A percentile compares a stretch with the other conserved stretches of the same genome.
Evolutionary conservation across 1,140 invertebrate genomes (phyloP).

Genomic region (Drosophila tristis): DNA sequence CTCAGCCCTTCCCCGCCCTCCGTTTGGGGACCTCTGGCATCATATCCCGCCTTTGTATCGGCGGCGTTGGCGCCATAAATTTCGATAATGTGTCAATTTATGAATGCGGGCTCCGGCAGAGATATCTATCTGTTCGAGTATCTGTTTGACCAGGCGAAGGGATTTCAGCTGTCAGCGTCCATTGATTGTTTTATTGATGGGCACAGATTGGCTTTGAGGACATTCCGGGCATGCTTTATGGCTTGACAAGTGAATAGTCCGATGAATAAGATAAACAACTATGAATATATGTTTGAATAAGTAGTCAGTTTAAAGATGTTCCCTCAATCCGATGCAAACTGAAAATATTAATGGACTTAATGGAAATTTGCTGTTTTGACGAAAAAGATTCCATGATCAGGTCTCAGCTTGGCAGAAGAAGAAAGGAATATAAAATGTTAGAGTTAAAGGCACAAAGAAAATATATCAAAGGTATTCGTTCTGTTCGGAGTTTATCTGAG

Average conservation of each 20-base stretch:
- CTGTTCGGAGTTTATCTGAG: constrained; percentile 5
- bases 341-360: background rate
- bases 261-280: constrained; percentile 44
- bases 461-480: no score
- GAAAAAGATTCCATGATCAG: no score
- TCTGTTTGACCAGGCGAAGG: constrained; percentile 46
- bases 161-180: constrained; percentile 75
- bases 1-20: constrained; percentile 1
- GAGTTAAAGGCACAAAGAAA: no score
- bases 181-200: constrained; percentile 82
- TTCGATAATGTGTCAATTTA: constrained; percentile 82
- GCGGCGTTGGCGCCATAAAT: constrained; percentile 61
- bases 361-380: no score
- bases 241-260: constrained; percentile 54
- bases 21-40: constrained; percentile 25
- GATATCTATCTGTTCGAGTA: constrained; percentile 17
- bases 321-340: background rate
- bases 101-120: constrained; percentile 56
- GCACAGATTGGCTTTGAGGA: constrained; percentile 35
- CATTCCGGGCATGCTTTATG: constrained; percentile 40
- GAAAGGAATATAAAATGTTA: no score
- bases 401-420: no score
- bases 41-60: constrained; percentile 71
- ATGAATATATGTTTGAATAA: constrained; percentile 44
- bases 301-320: constrained; percentile 38